Base-by-base conservation (phyloP, 2,113 vertebrate genomes). In the Progne subis region DNA sequence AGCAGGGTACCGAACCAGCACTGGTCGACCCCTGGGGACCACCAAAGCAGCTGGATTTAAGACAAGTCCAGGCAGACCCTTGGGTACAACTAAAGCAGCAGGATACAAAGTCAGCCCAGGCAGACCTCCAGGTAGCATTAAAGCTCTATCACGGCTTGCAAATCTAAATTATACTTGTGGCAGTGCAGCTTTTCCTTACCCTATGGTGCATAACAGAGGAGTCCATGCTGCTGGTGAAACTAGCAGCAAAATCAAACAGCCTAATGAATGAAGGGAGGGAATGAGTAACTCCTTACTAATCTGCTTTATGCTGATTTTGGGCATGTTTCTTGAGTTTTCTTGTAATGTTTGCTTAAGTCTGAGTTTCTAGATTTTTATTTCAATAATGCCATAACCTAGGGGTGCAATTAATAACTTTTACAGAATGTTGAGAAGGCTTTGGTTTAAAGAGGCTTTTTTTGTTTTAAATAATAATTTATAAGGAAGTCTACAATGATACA, bases 91-190 rank as follows among this genome's bases (percentile, higher is more conserved):
- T 96, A 99, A 99, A 97, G 99, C 99, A 21, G 99, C 99, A 3
- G 99, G 99, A 88, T 99, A 99, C 98, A 99, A 99, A 98, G 99
- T 99, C 96, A 99, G 99, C 97, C 99, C 99, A 11, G 99, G 99
- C 39, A 98, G 99, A 91, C 99, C 99, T 95, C 99, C 99, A 57
- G 99, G 99, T 97, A 99, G 99, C 98, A 99, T 99, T 98, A 99
- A 99, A 98, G 99, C 99, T 95, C 98, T 99, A 31, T 99, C 99
- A 75, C 99, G 99, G 61, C 98, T 99, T 98, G 98, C 98, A 85
- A 99, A 99, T 98, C 98, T 99, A 94, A 98, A 98, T 95, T 99
- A 99, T 81, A 97, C 98, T 83, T 98, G 98, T 95, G 99, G 98
- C 98, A 99, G 98, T 94, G 98, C 99, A 67, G 98, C 98, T 64